Evolutionary conservation across 2,888 invertebrate genomes (phyloP), one percentile per base, ranked within the genome.

Genomic region (Polydrusus pterygomalis): DNA sequence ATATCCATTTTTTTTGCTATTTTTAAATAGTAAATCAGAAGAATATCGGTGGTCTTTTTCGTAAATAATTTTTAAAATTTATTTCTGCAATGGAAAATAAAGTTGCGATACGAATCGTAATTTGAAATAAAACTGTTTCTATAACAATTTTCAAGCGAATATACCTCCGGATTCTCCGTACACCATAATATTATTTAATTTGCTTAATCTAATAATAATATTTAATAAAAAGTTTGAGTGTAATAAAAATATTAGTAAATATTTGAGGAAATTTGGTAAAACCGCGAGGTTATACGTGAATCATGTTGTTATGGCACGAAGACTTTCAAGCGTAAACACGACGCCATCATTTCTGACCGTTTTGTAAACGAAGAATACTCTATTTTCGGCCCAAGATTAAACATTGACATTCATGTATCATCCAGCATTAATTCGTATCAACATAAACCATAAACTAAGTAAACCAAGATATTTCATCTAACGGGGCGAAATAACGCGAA

Each of bases 241-340:
- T 56, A 34, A 56, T 15, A 56, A 7, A 56, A 56, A 34, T 56
- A 54, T 54, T 54, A 54, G 9, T 34, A 56, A 56, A 56, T 56
- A 56, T 34, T 56, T 56, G 34, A 13, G 34, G 15, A 30, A 56
- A 56, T n/a, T 56, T 10, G 8, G 56, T 34, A 34, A 56, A 15
- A 56, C 56, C 34, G 34, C 56, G 34, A 15, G n/a, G n/a, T 7
- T 56, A 5, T n/a, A n/a, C 25, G 34, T 56, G 34, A 56, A 56
- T 56, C 56, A 56, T 56, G 15, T 56, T 56, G 34, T 56, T 56
- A 56, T 56, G 56, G 34, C 56, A 34, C 5, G 8, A 3, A 5
- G 9, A 49, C 8, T 17, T 49, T 49, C n/a, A 17, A 49, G 3
- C 20, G 20, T 51, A 51, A 51, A 51, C 51, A 51, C 11, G 13